A percentile compares a stretch with the other conserved stretches of the same genome.
phyloP scores from a whole-genome alignment of 2,113 vertebrate species.

The Nicator chloris region DNA sequence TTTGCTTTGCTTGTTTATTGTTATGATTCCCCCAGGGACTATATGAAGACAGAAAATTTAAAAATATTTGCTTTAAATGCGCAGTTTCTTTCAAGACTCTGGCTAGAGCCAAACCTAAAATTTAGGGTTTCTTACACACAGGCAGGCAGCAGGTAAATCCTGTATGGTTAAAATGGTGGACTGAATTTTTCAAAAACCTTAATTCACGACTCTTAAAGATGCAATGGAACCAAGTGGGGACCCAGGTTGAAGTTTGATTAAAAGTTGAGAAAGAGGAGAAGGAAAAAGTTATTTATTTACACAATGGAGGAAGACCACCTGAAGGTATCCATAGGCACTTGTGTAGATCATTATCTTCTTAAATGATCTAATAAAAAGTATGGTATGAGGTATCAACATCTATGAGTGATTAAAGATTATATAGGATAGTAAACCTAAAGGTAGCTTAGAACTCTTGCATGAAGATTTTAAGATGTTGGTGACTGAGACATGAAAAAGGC shows the following conservation, averaged over 20 bases:
- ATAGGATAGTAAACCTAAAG: not conserved
- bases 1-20: constrained; percentile 33
- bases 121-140: not conserved
- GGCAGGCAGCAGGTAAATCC: not conserved
- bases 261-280: not conserved
- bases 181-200: not conserved
- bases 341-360: not conserved
- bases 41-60: not conserved
- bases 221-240: not conserved
- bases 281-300: not conserved
- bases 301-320: not conserved
- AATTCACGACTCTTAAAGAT: not conserved
- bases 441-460: not conserved
- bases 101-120: not conserved
- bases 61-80: not conserved
- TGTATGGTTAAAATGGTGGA: not conserved
- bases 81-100: not conserved
- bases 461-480: not conserved
- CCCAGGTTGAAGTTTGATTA: not conserved
- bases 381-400: not conserved
- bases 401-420: not conserved
- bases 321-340: not conserved
- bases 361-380: not conserved
- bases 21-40: not conserved
- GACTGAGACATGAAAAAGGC: not conserved